These are phyloP conservation scores for Lytechinus pictus DNA, from an alignment of 35 echinoderm and acorn worm species.

Conservation along the genomic window DNA sequence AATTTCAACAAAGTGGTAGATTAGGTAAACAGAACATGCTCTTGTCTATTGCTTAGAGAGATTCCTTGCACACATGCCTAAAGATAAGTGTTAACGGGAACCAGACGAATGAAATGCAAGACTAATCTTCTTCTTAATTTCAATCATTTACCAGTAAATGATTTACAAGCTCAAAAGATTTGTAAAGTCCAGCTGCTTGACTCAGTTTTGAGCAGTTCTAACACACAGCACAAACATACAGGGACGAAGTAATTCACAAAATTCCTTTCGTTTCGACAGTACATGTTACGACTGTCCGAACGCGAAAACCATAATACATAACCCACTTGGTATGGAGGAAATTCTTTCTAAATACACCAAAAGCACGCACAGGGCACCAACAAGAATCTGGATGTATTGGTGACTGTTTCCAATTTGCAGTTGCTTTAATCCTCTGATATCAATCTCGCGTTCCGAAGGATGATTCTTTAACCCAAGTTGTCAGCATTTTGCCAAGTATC, in stretches of 20 bases:
- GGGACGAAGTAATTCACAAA: neutral
- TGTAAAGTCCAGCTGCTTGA: neutral
- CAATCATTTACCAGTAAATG: neutral
- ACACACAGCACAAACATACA: neutral
- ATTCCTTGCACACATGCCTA: neutral
- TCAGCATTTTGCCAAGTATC: neutral
- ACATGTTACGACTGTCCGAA: no score
- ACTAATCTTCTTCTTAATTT: no score
- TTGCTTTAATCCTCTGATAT: neutral
- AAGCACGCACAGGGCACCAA: neutral
- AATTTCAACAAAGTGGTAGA: neutral
- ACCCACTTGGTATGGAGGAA: neutral
- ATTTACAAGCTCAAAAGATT: neutral
- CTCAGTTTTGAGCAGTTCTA: neutral
- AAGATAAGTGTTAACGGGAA: neutral
- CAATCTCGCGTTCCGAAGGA: neutral
- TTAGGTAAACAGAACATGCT: neutral
- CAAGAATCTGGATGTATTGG: neutral
- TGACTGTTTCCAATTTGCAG: neutral
- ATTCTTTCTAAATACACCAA: neutral
- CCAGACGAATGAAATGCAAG: neutral
- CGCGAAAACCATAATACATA: neutral
- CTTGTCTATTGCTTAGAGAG: neutral
- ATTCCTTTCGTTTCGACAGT: neutral
- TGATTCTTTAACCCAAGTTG: neutral